Conservation (phyloP, 2,113 vertebrate genomes). For the Cichladusa arquata region DNA sequence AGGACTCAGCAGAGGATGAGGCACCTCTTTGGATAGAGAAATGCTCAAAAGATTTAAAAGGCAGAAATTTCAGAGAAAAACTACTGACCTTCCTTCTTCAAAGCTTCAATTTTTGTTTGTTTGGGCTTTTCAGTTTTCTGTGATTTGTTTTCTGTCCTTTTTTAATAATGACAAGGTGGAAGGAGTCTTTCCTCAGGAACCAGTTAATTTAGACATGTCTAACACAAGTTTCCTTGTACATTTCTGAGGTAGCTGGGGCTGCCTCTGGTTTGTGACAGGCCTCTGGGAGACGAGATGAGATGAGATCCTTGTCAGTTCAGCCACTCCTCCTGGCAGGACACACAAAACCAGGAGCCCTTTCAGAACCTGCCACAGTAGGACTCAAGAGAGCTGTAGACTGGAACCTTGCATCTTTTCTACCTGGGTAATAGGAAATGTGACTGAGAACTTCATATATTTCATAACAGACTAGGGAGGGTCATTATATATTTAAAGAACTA, state of each 20-base stretch:
- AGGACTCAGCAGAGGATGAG: neutral
- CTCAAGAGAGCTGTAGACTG: neutral
- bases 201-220: neutral
- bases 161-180: neutral
- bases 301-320: neutral
- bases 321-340: neutral
- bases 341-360: neutral
- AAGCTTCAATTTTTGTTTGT: neutral
- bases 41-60: neutral
- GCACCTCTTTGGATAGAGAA: neutral
- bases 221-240: neutral
- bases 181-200: neutral
- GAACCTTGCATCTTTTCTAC: neutral
- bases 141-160: neutral
- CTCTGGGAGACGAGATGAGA: neutral
- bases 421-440: neutral
- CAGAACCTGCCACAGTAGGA: neutral
- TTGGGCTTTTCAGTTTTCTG: rapidly evolving
- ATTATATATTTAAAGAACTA: neutral
- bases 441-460: neutral
- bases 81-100: neutral
- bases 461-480: neutral
- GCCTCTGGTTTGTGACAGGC: neutral
- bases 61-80: neutral
- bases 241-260: neutral